Conservation (phyloP, 2,888 invertebrate genomes). For the Hydriomena furcata region DNA sequence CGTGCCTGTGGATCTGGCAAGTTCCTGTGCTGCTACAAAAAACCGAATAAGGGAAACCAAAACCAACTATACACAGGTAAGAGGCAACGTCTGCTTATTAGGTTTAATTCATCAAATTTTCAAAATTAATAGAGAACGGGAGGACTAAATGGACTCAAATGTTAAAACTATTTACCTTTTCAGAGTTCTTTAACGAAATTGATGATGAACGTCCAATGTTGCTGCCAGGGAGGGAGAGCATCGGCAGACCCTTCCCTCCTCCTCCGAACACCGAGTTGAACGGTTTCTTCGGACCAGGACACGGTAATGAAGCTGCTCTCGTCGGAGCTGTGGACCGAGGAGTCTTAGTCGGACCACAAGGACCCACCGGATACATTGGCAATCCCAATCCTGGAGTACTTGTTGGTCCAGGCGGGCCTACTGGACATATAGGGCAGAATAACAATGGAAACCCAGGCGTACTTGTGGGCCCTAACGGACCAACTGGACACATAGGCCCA, state of each 20-base stretch:
- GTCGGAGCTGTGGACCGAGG: slow-evolving; percentile 32
- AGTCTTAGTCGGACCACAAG: slow-evolving; percentile 48
- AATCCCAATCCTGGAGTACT: slow-evolving; percentile 36
- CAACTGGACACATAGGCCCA: slow-evolving; percentile 48
- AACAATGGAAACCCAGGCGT: slow-evolving; percentile 47
- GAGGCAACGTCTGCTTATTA: background rate
- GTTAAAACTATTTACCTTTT: background rate
- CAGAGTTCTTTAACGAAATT: slow-evolving; percentile 70
- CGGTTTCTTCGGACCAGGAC: slow-evolving; percentile 40
- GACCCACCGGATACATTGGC: slow-evolving; percentile 43
- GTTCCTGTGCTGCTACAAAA: slow-evolving; percentile 85
- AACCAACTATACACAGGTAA: slow-evolving; percentile 50
- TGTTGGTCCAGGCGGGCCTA: slow-evolving; percentile 48
- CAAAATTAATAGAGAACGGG: no score
- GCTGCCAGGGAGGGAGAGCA: slow-evolving; percentile 48
- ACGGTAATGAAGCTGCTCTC: slow-evolving; percentile 34
- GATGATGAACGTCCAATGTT: slow-evolving; percentile 62
- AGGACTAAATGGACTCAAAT: no score
- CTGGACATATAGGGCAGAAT: slow-evolving; percentile 38
- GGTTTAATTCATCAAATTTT: no score
- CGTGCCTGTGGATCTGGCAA: slow-evolving; percentile 85
- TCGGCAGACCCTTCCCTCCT: slow-evolving; percentile 48
- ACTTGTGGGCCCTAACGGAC: slow-evolving; percentile 70
- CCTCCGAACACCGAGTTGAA: slow-evolving; percentile 35
- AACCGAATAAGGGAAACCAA: slow-evolving; percentile 40